Evolutionary conservation across 2,113 vertebrate species (phyloP).

Genomic region (Carettochelys insculpta): DNA sequence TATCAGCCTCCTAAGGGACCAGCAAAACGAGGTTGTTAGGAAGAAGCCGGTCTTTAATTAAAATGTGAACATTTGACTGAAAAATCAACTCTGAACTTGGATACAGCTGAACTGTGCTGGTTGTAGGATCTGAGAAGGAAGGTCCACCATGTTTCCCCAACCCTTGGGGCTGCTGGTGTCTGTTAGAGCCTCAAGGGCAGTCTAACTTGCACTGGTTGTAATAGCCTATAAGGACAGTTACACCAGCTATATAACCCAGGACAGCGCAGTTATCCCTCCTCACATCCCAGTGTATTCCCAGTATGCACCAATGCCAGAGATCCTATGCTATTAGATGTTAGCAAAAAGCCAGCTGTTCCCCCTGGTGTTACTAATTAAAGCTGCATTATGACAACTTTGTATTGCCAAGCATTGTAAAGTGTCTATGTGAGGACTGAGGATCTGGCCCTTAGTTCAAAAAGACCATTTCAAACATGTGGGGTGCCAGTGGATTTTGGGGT

Average conservation of each 20-base stretch:
- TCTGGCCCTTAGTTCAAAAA: background rate
- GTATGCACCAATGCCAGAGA: rapidly evolving
- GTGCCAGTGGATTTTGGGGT: background rate
- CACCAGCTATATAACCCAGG: background rate
- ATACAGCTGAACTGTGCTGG: background rate
- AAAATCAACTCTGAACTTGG: background rate
- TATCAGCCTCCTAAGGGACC: background rate
- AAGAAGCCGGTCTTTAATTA: background rate
- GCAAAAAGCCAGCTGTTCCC: background rate
- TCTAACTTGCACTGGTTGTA: rapidly evolving
- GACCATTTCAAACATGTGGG: background rate
- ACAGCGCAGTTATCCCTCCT: background rate
- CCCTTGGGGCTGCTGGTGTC: background rate
- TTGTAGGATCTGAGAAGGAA: background rate
- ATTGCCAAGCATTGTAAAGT: background rate
- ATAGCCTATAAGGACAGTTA: background rate
- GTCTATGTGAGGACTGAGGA: background rate
- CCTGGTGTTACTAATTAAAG: background rate
- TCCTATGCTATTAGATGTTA: background rate
- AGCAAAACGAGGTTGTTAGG: conserved; percentile 28
- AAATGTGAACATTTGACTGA: background rate
- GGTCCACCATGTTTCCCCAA: background rate
- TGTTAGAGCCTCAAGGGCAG: background rate
- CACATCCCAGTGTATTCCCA: background rate
- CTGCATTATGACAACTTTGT: background rate